Evolutionary conservation across 2,797 vertebrate species (phyloP).

Genomic region (Eospalax fontanierii): DNA sequence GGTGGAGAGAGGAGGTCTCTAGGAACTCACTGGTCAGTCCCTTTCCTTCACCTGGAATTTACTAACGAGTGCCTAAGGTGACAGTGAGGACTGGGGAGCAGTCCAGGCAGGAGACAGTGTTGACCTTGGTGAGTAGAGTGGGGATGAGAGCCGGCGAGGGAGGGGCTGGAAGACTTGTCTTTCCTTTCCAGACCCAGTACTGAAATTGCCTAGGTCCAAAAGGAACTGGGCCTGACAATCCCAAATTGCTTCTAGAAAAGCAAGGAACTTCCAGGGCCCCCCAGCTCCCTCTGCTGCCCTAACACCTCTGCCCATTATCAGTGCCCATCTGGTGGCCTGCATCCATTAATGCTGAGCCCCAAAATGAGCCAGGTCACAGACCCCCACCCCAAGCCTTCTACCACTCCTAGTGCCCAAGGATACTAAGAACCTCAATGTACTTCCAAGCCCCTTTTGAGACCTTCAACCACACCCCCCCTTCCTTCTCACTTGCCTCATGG

Average conservation of each 20-base stretch:
- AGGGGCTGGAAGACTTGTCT: not conserved
- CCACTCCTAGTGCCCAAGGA: not conserved
- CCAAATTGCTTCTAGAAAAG: not conserved
- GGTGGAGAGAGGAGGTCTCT: not conserved
- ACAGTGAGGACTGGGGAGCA: not conserved
- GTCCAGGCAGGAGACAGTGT: too few relatives aligned
- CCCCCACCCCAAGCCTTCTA: not conserved
- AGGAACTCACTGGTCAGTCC: too few relatives aligned
- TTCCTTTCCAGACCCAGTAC: not conserved
- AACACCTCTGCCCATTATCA: not conserved
- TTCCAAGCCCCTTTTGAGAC: not conserved
- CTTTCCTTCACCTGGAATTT: not conserved
- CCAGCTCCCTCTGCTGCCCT: not conserved
- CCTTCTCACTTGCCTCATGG: too few relatives aligned
- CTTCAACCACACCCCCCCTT: too few relatives aligned
- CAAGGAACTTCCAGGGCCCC: not conserved
- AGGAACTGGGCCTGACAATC: too few relatives aligned
- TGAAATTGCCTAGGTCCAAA: not conserved
- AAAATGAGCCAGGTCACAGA: not conserved
- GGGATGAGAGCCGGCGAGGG: too few relatives aligned
- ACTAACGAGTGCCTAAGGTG: not conserved
- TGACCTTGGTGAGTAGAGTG: too few relatives aligned
- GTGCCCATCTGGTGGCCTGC: not conserved
- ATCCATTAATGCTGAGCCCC: not conserved
- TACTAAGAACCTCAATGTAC: not conserved